These are phyloP conservation scores for Azemiops feae DNA, from an alignment of 2,113 vertebrate genomes.

Conservation along the genomic window DNA sequence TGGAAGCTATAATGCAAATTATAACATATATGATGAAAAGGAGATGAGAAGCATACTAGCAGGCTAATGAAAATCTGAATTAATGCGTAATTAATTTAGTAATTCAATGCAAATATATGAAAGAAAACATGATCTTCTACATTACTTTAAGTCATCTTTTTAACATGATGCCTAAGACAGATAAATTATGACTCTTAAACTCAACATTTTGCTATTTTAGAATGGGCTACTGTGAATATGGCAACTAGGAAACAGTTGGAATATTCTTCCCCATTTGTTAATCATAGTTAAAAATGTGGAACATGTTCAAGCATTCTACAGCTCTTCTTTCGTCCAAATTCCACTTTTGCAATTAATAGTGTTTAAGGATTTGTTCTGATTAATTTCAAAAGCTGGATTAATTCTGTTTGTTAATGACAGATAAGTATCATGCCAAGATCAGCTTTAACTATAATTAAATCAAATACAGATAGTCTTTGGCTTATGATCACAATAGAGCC, in stretches of 20 bases:
- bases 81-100: not conserved
- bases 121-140: not conserved
- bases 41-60: slow-evolving; percentile 27
- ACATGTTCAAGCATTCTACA: not conserved
- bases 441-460: not conserved
- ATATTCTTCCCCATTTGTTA: not conserved
- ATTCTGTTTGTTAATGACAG: not conserved
- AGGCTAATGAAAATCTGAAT: slow-evolving; percentile 28
- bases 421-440: not conserved
- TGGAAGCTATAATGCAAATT: slow-evolving; percentile 72
- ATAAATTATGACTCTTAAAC: not conserved
- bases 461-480: not conserved
- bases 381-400: not conserved
- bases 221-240: not conserved
- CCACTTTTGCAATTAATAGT: not conserved
- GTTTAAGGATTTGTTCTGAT: not conserved
- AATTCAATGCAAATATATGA: not conserved
- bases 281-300: not conserved
- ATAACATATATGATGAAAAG: slow-evolving; percentile 27
- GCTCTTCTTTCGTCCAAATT: not conserved
- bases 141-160: not conserved
- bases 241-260: not conserved
- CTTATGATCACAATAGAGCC: not conserved
- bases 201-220: not conserved
- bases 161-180: not conserved